Percentiles rank a stretch among this genome's conserved stretches.
phyloP scores from a whole-genome alignment of 2,797 vertebrate genomes.

The Ctenopoma multispine region DNA sequence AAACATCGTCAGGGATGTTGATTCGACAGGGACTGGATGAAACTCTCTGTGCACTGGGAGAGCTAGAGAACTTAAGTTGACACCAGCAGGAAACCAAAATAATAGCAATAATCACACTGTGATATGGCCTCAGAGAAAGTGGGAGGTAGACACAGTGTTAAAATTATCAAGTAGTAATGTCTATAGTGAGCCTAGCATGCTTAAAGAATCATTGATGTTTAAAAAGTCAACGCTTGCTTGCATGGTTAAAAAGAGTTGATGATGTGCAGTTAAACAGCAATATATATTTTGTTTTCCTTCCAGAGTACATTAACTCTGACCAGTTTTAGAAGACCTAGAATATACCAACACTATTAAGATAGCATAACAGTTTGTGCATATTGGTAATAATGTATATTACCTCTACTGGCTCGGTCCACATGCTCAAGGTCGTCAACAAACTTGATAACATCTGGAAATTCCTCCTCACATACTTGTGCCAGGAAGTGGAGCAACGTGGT shows the following conservation, averaged over 20 bases:
- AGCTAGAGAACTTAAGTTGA: slow-evolving; percentile 32
- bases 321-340: not conserved
- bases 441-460: slow-evolving; percentile 88
- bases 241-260: not conserved
- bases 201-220: no score
- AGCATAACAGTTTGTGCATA: not conserved
- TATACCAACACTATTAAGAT: not conserved
- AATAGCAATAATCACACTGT: slow-evolving; percentile 47
- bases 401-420: slow-evolving; percentile 96
- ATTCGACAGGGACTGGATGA: slow-evolving; percentile 13
- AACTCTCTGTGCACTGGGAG: slow-evolving; percentile 10
- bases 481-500: slow-evolving; percentile 96
- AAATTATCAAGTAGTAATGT: slow-evolving; percentile 14
- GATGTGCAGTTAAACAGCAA: slow-evolving; percentile 5
- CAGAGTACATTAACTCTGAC: not conserved
- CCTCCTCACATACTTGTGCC: slow-evolving; percentile 92
- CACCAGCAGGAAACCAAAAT: slow-evolving; percentile 42
- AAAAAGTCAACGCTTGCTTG: no score
- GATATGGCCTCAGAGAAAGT: slow-evolving; percentile 14
- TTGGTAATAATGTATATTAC: slow-evolving; percentile 71
- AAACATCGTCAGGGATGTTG: slow-evolving; percentile 21
- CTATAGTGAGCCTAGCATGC: not conserved
- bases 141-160: slow-evolving; percentile 15
- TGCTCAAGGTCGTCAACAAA: slow-evolving; percentile 92
- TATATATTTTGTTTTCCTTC: not conserved